Conservation (phyloP, 2,888 invertebrate genomes). For the Penaeus monodon region DNA sequence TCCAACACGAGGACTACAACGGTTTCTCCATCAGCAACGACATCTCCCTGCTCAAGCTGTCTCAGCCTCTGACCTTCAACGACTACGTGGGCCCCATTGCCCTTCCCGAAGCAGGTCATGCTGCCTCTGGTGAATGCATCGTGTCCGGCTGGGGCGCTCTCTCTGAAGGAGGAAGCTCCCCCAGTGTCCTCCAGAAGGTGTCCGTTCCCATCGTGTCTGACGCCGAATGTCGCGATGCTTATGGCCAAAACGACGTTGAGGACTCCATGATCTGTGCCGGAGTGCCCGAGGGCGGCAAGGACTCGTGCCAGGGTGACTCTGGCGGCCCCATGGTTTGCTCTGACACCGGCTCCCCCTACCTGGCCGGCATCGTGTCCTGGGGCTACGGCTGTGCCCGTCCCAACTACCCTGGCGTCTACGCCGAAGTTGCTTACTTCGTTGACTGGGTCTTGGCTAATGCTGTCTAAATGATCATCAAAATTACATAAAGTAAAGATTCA, state of each 20-base stretch:
- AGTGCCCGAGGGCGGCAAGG: conserved; percentile 24
- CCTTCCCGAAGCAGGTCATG: conserved; percentile 26
- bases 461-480: neutral
- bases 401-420: conserved; percentile 48
- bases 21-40: neutral
- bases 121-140: conserved; percentile 19
- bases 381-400: conserved; percentile 25
- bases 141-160: conserved; percentile 51
- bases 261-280: conserved; percentile 53
- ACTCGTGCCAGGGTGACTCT: conserved; percentile 36
- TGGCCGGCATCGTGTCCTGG: conserved; percentile 40
- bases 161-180: conserved; percentile 17
- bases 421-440: conserved; percentile 65
- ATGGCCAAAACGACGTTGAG: conserved; percentile 2
- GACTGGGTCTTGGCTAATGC: conserved; percentile 64
- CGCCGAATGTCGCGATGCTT: conserved; percentile 11
- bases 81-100: neutral
- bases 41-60: conserved; percentile 8
- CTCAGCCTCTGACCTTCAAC: conserved; percentile 14
- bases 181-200: conserved; percentile 28
- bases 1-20: conserved; percentile 9
- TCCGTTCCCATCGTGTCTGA: conserved; percentile 45
- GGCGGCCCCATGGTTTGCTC: conserved; percentile 20
- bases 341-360: neutral
- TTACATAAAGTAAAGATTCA: no score